Conservation (phyloP, 1,140 invertebrate genomes). For the Zaprionus inermis region DNA sequence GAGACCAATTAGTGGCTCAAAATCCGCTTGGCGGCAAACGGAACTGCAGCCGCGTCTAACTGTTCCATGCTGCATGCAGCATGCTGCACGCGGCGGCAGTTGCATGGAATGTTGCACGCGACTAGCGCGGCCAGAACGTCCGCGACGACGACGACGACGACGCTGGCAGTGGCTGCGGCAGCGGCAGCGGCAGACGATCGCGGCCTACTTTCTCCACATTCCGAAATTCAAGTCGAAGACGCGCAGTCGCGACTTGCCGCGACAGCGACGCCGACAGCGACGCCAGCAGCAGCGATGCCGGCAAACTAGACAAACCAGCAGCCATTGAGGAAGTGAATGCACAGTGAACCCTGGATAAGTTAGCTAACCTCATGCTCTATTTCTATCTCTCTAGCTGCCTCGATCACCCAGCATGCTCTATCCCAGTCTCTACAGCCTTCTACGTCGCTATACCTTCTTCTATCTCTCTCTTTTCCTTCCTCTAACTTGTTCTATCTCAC, state of each 20-base stretch:
- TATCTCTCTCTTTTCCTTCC: background rate
- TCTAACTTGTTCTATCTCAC: background rate
- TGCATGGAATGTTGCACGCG: constrained; percentile 78
- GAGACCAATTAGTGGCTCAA: constrained; percentile 81
- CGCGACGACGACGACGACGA: constrained; percentile 13
- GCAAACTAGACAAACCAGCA: constrained; percentile 66
- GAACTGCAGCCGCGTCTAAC: constrained; percentile 77
- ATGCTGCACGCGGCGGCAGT: constrained; percentile 24
- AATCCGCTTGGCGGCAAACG: constrained; percentile 78
- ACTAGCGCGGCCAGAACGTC: constrained; percentile 42
- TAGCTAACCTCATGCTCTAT: too few relatives aligned
- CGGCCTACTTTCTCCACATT: constrained; percentile 83
- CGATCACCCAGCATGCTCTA: too few relatives aligned
- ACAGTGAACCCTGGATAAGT: constrained; percentile 23
- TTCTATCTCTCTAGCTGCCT: too few relatives aligned
- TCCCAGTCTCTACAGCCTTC: too few relatives aligned
- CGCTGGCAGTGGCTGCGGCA: constrained; percentile 10
- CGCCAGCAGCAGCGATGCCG: constrained; percentile 11
- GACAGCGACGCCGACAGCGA: constrained; percentile 34
- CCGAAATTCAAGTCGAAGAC: constrained; percentile 55
- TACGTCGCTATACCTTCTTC: too few relatives aligned
- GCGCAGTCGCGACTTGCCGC: background rate
- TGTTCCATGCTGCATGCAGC: constrained; percentile 48
- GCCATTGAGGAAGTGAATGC: constrained; percentile 56
- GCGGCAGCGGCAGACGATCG: constrained; percentile 62